These are phyloP conservation scores for Amphiura filiformis DNA, from an alignment of 35 echinoderm and acorn worm genomes.

Conservation along the genomic window DNA sequence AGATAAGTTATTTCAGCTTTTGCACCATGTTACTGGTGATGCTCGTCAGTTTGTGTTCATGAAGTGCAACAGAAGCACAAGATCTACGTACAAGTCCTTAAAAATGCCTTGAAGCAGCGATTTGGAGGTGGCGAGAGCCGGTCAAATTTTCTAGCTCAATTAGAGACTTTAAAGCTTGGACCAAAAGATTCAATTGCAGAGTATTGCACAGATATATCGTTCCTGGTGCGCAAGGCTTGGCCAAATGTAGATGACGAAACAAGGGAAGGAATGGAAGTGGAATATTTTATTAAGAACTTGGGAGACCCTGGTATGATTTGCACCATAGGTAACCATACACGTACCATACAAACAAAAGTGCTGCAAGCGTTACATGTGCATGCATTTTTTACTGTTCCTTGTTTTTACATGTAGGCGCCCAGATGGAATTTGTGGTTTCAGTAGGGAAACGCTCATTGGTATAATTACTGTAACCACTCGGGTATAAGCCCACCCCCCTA, in stretches of 20 bases:
- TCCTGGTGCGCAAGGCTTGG: not conserved
- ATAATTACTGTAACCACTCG: not conserved
- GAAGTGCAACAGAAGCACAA: not conserved
- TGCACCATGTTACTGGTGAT: not conserved
- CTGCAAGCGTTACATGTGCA: not conserved
- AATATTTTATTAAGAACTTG: not conserved
- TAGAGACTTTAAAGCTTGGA: not conserved
- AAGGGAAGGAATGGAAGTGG: not conserved
- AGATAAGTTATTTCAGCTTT: not conserved
- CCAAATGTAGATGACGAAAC: not conserved
- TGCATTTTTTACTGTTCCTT: too few relatives aligned
- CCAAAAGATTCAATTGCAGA: not conserved
- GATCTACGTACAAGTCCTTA: not conserved
- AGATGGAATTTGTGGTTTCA: not conserved
- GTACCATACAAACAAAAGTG: not conserved
- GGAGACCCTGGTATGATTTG: not conserved
- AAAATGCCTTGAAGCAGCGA: not conserved
- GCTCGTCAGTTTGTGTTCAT: not conserved
- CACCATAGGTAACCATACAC: not conserved
- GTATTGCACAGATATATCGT: not conserved
- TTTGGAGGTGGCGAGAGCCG: not conserved
- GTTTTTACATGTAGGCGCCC: not conserved
- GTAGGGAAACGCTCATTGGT: not conserved
- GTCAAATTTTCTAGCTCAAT: not conserved
- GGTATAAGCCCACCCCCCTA: too few relatives aligned